Conservation (phyloP, 1,140 invertebrate species). For the Aporrectodea caliginosa region DNA sequence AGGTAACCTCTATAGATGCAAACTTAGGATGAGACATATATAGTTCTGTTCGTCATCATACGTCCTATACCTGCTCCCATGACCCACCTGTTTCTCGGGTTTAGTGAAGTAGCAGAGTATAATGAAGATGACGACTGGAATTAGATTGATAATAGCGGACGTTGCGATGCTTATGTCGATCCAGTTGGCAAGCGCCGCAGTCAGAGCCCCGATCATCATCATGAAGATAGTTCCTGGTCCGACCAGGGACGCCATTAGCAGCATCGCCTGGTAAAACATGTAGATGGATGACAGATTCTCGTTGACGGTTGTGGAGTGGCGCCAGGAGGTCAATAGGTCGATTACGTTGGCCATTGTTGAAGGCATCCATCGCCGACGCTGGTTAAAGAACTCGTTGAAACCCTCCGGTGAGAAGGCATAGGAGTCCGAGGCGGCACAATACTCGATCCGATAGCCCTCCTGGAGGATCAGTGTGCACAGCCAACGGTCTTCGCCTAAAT, state of each 20-base stretch:
- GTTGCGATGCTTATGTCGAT: neutral
- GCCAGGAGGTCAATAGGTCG: conserved; percentile 60
- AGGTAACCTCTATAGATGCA: too few relatives aligned
- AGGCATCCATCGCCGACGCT: conserved; percentile 63
- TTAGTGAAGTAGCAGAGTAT: conserved; percentile 57
- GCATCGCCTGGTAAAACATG: conserved; percentile 55
- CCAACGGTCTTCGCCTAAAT: conserved; percentile 64
- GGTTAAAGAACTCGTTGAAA: conserved; percentile 54
- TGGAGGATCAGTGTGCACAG: conserved; percentile 64
- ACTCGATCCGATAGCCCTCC: conserved; percentile 63
- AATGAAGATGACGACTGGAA: conserved; percentile 58
- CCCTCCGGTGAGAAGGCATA: conserved; percentile 63
- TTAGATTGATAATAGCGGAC: conserved; percentile 33
- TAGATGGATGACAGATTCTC: conserved; percentile 63
- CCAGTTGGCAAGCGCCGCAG: conserved; percentile 56
- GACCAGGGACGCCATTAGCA: conserved; percentile 61
- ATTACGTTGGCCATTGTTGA: conserved; percentile 65
- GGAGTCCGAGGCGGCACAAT: conserved; percentile 64
- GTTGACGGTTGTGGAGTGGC: conserved; percentile 59
- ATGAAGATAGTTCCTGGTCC: conserved; percentile 66
- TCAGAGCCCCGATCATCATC: conserved; percentile 62
- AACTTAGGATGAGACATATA: too few relatives aligned
- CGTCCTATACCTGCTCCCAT: too few relatives aligned
- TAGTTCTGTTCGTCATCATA: too few relatives aligned
- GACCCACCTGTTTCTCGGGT: conserved; percentile 56